Percentiles rank a stretch among this genome's conserved stretches.
phyloP scores from a whole-genome alignment of 2,113 vertebrate genomes.

The Oryzias woworae region DNA sequence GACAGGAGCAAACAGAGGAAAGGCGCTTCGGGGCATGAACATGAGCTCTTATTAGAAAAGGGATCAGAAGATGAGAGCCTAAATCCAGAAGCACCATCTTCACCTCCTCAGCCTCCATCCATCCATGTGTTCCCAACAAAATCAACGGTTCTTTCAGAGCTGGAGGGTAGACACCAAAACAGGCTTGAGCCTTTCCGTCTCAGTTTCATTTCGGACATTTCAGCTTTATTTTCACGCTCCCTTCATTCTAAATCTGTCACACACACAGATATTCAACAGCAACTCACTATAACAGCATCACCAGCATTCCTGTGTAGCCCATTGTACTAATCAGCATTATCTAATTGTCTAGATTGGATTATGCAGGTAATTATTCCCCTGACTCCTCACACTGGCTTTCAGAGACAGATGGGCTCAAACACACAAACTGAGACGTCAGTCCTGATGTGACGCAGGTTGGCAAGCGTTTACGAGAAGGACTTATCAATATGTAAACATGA shows the following conservation, averaged over 20 bases:
- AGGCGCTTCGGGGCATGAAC: background rate
- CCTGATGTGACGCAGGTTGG: background rate
- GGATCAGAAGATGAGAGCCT: slow-evolving; percentile 5
- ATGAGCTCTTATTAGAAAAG: background rate
- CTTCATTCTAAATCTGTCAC: background rate
- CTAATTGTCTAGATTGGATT: slow-evolving; percentile 74
- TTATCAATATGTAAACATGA: background rate
- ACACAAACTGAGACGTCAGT: slow-evolving; percentile 3
- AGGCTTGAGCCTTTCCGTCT: too few relatives aligned
- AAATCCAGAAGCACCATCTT: background rate
- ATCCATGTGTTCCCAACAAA: slow-evolving; percentile 11
- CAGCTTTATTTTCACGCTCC: background rate
- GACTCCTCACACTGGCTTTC: slow-evolving; percentile 47
- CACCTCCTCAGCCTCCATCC: slow-evolving; percentile 3
- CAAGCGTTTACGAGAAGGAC: too few relatives aligned
- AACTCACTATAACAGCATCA: slow-evolving; percentile 13
- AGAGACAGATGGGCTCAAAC: slow-evolving; percentile 41
- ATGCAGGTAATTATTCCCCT: slow-evolving; percentile 74
- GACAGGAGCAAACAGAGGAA: background rate
- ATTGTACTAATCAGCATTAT: slow-evolving; percentile 72
- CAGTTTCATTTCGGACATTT: slow-evolving; percentile 2
- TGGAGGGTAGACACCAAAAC: slow-evolving; percentile 6
- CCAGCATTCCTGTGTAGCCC: slow-evolving; percentile 50
- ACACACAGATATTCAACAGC: slow-evolving; percentile 17
- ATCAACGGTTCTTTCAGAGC: background rate